Conservation (phyloP, 2,888 invertebrate species). For the Periphyllus acericola region DNA sequence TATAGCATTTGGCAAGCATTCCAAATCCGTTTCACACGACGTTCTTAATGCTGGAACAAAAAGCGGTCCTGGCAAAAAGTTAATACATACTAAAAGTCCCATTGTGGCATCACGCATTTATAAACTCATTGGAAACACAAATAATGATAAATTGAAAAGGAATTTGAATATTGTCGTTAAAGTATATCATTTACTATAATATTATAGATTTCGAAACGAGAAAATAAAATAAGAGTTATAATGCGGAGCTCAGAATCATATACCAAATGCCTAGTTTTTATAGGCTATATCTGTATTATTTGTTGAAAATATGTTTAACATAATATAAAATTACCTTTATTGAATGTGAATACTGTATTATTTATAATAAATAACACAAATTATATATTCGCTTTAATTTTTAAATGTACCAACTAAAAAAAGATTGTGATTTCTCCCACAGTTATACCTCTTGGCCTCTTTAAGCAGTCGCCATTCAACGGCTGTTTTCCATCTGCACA, state of each 20-base stretch:
- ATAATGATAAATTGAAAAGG: not conserved
- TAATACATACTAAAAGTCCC: constrained; percentile 36
- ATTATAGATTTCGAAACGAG: not conserved
- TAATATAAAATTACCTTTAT: no score
- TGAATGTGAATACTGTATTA: no score
- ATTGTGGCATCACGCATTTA: not conserved
- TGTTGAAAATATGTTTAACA: no score
- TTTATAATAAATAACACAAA: no score
- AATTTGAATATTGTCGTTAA: no score
- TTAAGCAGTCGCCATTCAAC: constrained; percentile 58
- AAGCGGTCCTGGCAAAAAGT: constrained; percentile 62
- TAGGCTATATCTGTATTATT: no score
- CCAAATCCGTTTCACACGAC: constrained; percentile 62
- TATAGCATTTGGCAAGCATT: constrained; percentile 63
- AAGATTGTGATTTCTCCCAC: not conserved
- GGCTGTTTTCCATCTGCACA: constrained; percentile 62
- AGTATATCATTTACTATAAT: not conserved
- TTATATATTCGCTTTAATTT: no score
- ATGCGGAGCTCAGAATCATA: no score
- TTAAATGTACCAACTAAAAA: no score
- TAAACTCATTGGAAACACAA: not conserved
- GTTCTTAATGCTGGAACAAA: constrained; percentile 64
- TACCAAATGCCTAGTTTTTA: no score
- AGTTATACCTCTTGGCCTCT: constrained; percentile 63
- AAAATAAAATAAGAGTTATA: no score